Conservation (phyloP, 2,113 vertebrate species). For the Takifugu flavidus region DNA sequence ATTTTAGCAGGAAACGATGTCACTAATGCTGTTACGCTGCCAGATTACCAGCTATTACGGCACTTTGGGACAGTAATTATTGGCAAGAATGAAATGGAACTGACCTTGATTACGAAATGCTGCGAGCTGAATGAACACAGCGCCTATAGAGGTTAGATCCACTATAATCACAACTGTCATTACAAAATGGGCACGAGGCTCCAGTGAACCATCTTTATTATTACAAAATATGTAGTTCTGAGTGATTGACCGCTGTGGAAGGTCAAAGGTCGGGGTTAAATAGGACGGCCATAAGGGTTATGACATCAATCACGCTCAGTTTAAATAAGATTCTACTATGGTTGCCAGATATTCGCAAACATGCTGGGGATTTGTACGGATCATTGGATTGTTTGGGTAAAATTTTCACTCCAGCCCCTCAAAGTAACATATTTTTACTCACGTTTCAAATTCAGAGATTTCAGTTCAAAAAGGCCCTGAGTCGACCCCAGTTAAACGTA, state of each 20-base stretch:
- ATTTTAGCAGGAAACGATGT: constrained; percentile 9
- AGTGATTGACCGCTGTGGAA: constrained; percentile 19
- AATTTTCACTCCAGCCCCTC: no score
- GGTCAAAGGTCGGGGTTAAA: constrained; percentile 24
- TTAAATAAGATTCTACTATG: constrained; percentile 21
- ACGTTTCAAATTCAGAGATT: background rate
- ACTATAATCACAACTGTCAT: constrained; percentile 26
- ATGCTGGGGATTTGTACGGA: constrained; percentile 4
- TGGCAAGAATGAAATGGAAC: constrained; percentile 1
- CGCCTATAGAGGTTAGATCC: background rate
- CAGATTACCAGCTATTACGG: background rate
- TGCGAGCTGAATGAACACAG: constrained; percentile 7
- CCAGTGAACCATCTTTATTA: constrained; percentile 18
- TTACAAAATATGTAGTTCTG: constrained; percentile 38
- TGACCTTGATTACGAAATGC: constrained; percentile 34
- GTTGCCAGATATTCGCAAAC: constrained; percentile 11
- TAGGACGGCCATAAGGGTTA: constrained; percentile 23
- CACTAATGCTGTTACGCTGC: constrained; percentile 1
- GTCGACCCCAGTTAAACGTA: background rate
- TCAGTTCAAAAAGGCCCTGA: no score
- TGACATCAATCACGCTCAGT: constrained; percentile 21
- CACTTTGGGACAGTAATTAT: constrained; percentile 17
- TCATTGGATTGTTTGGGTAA: background rate
- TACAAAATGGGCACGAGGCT: constrained; percentile 43
- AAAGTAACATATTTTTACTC: background rate